Conservation (phyloP, 2,797 vertebrate genomes). For the Podarcis siculus region DNA sequence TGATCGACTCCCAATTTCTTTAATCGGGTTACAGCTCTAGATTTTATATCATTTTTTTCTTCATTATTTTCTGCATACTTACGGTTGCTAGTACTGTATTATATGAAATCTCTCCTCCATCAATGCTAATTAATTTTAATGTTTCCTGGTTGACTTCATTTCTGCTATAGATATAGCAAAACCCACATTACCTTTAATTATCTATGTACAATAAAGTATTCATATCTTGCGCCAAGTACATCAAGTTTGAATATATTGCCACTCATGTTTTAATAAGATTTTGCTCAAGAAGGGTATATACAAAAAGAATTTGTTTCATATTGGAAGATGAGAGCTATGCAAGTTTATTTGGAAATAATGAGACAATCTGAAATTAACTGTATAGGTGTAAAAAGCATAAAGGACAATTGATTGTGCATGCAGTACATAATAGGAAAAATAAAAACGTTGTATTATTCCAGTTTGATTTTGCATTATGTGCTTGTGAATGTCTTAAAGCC, state of each 20-base stretch:
- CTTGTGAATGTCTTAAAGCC: neutral
- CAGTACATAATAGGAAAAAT: neutral
- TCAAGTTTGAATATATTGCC: constrained; percentile 50
- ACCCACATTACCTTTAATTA: constrained; percentile 54
- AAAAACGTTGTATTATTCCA: neutral
- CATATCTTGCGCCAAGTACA: constrained; percentile 23
- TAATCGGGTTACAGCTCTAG: neutral
- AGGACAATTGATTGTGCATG: neutral
- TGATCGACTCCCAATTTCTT: neutral
- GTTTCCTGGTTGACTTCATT: constrained; percentile 30
- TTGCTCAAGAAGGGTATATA: constrained; percentile 42
- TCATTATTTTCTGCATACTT: neutral
- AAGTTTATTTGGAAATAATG: constrained; percentile 7
- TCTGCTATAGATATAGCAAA: constrained; percentile 51
- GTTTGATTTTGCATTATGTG: neutral
- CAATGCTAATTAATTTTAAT: constrained; percentile 55
- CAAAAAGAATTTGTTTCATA: constrained; percentile 27
- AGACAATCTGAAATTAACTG: constrained; percentile 1
- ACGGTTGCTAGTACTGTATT: neutral
- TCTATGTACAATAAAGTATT: constrained; percentile 58
- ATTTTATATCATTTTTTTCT: neutral
- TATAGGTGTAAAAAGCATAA: neutral
- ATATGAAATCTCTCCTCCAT: neutral
- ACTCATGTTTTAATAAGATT: constrained; percentile 58
- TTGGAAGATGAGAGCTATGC: constrained; percentile 34